phyloP scores from a whole-genome alignment of 1,140 invertebrate species.

The Lycorma delicatula region DNA sequence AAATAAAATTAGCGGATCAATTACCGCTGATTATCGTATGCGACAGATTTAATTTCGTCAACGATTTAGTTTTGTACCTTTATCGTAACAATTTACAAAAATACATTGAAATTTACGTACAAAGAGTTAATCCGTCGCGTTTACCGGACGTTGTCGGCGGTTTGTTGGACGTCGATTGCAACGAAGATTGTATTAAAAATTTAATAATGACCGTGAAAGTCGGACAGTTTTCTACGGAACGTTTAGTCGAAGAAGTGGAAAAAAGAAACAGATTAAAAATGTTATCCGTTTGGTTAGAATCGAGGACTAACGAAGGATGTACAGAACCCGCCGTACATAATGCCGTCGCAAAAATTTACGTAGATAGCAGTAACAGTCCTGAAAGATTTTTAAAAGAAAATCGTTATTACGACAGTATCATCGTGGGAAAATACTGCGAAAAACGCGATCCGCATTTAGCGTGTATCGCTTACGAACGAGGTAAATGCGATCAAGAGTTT shows the following conservation, averaged over 20 bases:
- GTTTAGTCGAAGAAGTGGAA: constrained; percentile 96
- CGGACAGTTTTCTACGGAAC: constrained; percentile 96
- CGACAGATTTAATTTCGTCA: constrained; percentile 98
- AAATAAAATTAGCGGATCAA: constrained; percentile 95
- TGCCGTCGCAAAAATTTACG: constrained; percentile 98
- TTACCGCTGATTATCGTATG: constrained; percentile 98
- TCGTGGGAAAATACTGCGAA: constrained; percentile 97
- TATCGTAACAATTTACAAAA: constrained; percentile 97
- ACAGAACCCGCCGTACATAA: constrained; percentile 97
- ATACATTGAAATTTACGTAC: constrained; percentile 99
- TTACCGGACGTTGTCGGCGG: constrained; percentile 97
- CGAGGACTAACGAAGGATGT: constrained; percentile 89
- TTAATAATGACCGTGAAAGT: constrained; percentile 93
- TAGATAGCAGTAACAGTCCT: constrained; percentile 98
- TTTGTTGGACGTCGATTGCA: constrained; percentile 93
- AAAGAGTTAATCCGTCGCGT: constrained; percentile 96
- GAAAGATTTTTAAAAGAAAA: constrained; percentile 94
- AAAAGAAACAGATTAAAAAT: constrained; percentile 94
- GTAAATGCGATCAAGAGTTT: constrained; percentile 92
- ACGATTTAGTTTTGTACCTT: constrained; percentile 95
- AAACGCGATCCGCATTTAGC: constrained; percentile 98
- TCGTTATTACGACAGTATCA: constrained; percentile 87
- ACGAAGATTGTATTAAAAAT: constrained; percentile 98
- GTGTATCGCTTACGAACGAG: constrained; percentile 96
- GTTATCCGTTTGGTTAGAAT: constrained; percentile 92